These are phyloP conservation scores for Enteromius paludinosus DNA, from an alignment of 2,797 vertebrate species.

Conservation along the genomic window DNA sequence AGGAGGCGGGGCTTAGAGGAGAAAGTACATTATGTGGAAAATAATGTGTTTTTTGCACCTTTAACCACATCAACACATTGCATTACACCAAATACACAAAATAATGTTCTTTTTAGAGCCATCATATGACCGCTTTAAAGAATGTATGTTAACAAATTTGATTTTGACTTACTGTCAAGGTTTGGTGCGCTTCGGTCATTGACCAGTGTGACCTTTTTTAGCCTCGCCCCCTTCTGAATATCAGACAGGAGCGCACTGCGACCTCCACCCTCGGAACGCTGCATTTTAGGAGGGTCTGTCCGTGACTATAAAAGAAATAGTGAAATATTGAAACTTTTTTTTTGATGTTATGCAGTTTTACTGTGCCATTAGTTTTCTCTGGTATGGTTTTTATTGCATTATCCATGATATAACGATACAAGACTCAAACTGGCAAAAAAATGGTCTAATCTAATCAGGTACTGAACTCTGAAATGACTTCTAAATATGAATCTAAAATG, in stretches of 20 bases:
- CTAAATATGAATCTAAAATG: not conserved
- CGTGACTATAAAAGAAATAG: slow-evolving; percentile 41
- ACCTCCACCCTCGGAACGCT: slow-evolving; percentile 74
- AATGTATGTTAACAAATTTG: not conserved
- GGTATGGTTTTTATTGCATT: not conserved
- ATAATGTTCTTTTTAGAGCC: too few species aligned
- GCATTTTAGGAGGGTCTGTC: slow-evolving; percentile 66
- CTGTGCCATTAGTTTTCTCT: not conserved
- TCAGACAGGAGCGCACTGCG: slow-evolving; percentile 89
- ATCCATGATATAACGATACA: not conserved
- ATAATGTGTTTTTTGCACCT: too few species aligned
- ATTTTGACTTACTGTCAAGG: slow-evolving; percentile 85
- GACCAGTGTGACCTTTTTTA: slow-evolving; percentile 88
- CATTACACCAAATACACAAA: too few species aligned
- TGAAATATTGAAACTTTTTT: not conserved
- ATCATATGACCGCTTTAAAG: not conserved
- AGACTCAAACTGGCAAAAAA: not conserved
- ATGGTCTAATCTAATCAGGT: not conserved
- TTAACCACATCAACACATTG: too few species aligned
- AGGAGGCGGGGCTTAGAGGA: too few species aligned
- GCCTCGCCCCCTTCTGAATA: slow-evolving; percentile 90
- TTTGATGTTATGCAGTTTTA: not conserved
- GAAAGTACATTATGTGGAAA: too few species aligned
- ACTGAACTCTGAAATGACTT: not conserved
- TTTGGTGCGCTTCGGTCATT: slow-evolving; percentile 90